Percentiles rank a stretch among this genome's conserved stretches.
phyloP scores from a whole-genome alignment of 2,113 vertebrate genomes.

The Percina caprodes region DNA sequence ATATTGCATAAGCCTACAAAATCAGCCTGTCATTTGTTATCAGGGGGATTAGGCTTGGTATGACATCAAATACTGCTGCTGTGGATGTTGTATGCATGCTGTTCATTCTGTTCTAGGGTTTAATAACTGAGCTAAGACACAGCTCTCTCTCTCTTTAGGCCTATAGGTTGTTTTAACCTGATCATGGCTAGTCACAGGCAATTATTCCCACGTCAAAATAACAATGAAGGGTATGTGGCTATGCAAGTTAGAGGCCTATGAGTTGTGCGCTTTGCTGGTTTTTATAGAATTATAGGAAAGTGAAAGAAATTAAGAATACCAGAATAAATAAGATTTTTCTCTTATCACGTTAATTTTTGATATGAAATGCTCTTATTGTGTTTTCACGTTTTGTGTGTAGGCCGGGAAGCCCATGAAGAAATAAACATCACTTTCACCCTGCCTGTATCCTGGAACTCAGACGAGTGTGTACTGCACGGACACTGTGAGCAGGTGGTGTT shows the following conservation, averaged over 20 bases:
- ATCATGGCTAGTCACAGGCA: not conserved
- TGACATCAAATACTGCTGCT: not conserved
- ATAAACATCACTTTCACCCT: constrained; percentile 97
- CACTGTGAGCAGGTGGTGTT: constrained; percentile 98
- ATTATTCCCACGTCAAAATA: not conserved
- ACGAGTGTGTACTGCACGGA: constrained; percentile 94
- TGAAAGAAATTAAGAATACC: not conserved
- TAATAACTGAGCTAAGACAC: not conserved
- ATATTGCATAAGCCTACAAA: constrained; percentile 23
- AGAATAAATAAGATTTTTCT: not conserved
- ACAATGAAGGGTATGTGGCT: not conserved
- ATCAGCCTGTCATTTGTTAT: constrained; percentile 23
- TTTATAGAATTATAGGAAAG: not conserved
- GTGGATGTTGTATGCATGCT: not conserved
- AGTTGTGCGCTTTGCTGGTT: not conserved
- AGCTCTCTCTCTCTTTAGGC: not conserved
- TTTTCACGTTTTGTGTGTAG: constrained; percentile 73
- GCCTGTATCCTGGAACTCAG: constrained; percentile 94
- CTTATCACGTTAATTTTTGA: not conserved
- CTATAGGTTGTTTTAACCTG: not conserved
- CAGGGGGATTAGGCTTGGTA: not conserved
- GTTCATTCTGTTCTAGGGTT: not conserved
- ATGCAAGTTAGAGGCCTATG: not conserved
- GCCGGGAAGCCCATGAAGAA: constrained; percentile 95
- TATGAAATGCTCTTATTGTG: not conserved